Evolutionary conservation across 2,797 vertebrate genomes (phyloP).

Genomic region (Alectoris magna): DNA sequence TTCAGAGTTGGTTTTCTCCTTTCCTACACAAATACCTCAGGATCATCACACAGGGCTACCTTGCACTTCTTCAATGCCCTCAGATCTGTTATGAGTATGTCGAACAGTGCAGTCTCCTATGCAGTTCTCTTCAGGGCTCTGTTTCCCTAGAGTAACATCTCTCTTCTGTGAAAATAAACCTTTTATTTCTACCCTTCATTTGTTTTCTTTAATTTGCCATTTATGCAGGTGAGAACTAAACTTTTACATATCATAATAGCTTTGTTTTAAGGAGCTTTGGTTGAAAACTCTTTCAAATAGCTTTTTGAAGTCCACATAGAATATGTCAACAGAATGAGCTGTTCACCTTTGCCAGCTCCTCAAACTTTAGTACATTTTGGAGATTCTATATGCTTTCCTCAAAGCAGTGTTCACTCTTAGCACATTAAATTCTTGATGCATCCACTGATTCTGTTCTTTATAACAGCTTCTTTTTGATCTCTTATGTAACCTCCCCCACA

Average conservation of each 20-base stretch:
- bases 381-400: not conserved
- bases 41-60: not conserved
- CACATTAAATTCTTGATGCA: not conserved
- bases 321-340: not conserved
- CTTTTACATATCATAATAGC: not conserved
- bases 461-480: not conserved
- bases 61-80: not conserved
- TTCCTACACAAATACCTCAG: not conserved
- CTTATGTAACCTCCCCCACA: not conserved
- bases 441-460: not conserved
- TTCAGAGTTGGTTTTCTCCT: not conserved
- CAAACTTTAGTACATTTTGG: not conserved
- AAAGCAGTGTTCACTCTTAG: not conserved
- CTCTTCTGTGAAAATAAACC: not conserved
- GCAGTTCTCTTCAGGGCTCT: not conserved
- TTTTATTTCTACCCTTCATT: not conserved
- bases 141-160: not conserved
- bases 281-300: not conserved
- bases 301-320: not conserved
- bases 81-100: not conserved
- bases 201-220: not conserved
- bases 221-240: not conserved
- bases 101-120: not conserved
- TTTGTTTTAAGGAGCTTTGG: not conserved
- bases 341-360: not conserved